Evolutionary conservation across 2,888 invertebrate species (phyloP), one percentile per base, ranked within the genome.

Genomic region (Pristionchus exspectatus): DNA sequence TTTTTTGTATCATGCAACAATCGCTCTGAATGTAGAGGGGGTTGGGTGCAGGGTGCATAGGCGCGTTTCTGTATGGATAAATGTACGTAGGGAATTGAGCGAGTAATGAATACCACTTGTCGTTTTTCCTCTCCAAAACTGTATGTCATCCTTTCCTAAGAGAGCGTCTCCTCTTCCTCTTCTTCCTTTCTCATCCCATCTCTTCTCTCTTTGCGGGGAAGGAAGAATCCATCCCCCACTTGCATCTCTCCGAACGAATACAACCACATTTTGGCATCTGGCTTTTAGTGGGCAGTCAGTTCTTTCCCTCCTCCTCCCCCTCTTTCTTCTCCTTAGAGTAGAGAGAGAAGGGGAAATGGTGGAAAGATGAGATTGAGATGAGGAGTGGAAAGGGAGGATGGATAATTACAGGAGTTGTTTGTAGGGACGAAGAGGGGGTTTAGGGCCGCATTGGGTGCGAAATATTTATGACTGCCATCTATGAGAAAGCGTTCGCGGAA

Each of bases 261-360:
- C 59, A 59, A 85, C 59, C 59, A 85, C 84, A 59, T 85, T 85
- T 56, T 85, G 84, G 84, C 84, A 59, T 85, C 59, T 85, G 84
- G 59, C 59, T 59, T 85, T 81, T 81, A 81, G 81, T 81, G 81
- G 81, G 81, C 50, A 81, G 44, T 44, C 44, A 77, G 44, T 38
- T 24, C 38, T 50, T 12, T 27, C 74, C 33, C 21, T 5, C 18
- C 24, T 27, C 74, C 33, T 59, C 24, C 18, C 24, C 21, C 59
- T 59, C 38, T 38, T 38, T 33, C 33, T 33, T 3, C 33, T 72
- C 27, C 81, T 81, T 27, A 81, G 81, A 81, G 81, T 44, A 81
- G 50, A 38, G 44, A 77, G 81, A 30, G 81, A 59, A 56, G 30
- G 30, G 84, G 44, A 21, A 24, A 56, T n/a, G 54, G 54, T 14